Conservation (phyloP, 2,888 invertebrate species). For the Chloroclystis v-ata region DNA sequence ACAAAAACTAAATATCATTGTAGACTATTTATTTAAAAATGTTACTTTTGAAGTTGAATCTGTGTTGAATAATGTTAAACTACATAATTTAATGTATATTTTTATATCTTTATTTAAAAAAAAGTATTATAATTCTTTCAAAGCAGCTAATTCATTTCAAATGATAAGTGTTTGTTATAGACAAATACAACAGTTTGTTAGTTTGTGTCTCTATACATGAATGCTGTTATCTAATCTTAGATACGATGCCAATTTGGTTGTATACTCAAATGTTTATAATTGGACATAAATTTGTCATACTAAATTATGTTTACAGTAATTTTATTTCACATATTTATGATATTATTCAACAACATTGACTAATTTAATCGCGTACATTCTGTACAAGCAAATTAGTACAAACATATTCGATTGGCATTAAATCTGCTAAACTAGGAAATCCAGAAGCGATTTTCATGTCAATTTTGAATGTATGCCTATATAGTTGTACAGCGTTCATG, state of each 20-base stretch:
- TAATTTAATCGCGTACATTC: too few species aligned
- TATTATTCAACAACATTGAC: too few species aligned
- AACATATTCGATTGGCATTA: not conserved
- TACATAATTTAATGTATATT: slow-evolving; percentile 70
- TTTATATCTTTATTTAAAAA: slow-evolving; percentile 71
- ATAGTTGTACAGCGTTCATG: slow-evolving; percentile 37
- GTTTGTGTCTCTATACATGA: slow-evolving; percentile 13
- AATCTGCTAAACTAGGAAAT: not conserved
- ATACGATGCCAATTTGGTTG: too few species aligned
- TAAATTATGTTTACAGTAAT: too few species aligned
- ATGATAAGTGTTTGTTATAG: slow-evolving; percentile 39
- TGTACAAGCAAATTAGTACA: too few species aligned
- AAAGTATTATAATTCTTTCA: slow-evolving; percentile 60
- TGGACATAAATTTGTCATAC: too few species aligned
- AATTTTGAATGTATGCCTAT: slow-evolving; percentile 27
- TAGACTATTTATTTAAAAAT: slow-evolving; percentile 44
- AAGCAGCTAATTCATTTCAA: slow-evolving; percentile 46
- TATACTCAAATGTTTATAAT: too few species aligned
- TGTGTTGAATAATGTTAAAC: slow-evolving; percentile 68
- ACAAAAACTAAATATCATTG: slow-evolving; percentile 27
- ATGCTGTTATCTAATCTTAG: slow-evolving; percentile 9
- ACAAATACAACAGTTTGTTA: slow-evolving; percentile 13
- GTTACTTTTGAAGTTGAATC: slow-evolving; percentile 63
- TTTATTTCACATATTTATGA: too few species aligned
- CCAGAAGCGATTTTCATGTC: slow-evolving; percentile 16